A percentile compares a stretch with the other conserved stretches of the same genome.
phyloP scores from a whole-genome alignment of 2,888 invertebrate genomes.

The Caenorhabditis auriculariae region DNA sequence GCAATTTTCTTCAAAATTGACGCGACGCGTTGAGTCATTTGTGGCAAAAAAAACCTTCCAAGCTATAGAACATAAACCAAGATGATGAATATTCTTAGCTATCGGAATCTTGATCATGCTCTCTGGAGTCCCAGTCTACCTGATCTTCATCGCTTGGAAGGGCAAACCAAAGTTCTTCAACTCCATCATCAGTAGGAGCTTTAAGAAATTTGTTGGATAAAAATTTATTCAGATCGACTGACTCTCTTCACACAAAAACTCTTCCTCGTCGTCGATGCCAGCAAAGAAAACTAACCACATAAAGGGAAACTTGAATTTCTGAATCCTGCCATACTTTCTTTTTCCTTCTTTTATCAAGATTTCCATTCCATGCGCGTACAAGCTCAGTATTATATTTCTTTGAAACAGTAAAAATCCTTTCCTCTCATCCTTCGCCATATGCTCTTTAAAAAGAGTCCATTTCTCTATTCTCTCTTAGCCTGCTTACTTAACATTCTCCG shows the following conservation, averaged over 20 bases:
- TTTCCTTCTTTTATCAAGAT: too few relatives aligned
- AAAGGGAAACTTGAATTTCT: too few relatives aligned
- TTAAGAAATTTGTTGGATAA: not conserved
- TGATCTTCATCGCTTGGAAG: conserved; percentile 60
- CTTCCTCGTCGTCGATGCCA: conserved; percentile 57
- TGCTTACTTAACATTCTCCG: too few relatives aligned
- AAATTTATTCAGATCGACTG: conserved; percentile 31
- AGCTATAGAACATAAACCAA: not conserved
- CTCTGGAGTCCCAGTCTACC: conserved; percentile 60
- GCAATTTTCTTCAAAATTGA: too few relatives aligned
- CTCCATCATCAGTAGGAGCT: conserved; percentile 20
- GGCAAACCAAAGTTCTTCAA: conserved; percentile 51
- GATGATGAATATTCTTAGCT: conserved; percentile 30
- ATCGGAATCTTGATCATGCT: conserved; percentile 63
- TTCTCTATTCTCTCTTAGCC: too few relatives aligned
- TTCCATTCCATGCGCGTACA: too few relatives aligned
- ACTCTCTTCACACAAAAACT: conserved; percentile 53
- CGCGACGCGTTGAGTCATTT: too few relatives aligned
- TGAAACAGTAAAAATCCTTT: too few relatives aligned
- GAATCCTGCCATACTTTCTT: too few relatives aligned
- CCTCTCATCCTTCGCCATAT: too few relatives aligned
- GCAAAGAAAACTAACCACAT: conserved; percentile 34
- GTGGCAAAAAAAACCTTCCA: not conserved
- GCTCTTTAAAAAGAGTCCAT: too few relatives aligned
- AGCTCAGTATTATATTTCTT: too few relatives aligned